Percentiles rank a stretch among this genome's conserved stretches.
phyloP scores from a whole-genome alignment of 2,888 invertebrate genomes.

The Drosophila emarginata region DNA sequence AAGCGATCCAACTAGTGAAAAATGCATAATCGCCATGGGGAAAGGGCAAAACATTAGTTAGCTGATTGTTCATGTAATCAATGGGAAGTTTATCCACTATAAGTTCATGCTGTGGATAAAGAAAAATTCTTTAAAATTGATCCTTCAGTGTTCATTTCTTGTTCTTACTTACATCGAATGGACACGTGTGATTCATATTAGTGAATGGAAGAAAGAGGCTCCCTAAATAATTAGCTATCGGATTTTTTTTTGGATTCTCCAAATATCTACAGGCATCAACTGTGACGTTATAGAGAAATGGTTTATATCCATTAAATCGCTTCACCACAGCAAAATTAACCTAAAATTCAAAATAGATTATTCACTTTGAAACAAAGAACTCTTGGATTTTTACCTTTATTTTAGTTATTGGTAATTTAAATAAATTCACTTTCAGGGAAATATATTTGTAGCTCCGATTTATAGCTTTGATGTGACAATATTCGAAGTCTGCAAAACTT shows the following conservation, averaged over 20 bases:
- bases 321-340: background rate
- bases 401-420: background rate
- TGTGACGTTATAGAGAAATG: constrained; percentile 1
- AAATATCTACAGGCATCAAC: background rate
- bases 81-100: background rate
- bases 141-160: background rate
- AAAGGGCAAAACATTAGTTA: background rate
- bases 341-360: background rate
- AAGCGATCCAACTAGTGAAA: background rate
- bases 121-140: background rate
- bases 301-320: background rate
- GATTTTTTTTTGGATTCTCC: background rate
- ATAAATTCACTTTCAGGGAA: background rate
- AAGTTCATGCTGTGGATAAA: background rate
- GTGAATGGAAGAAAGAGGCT: background rate
- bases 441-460: background rate
- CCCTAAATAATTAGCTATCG: background rate
- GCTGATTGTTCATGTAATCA: background rate
- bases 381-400: no score
- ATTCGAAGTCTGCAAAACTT: background rate
- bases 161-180: background rate
- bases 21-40: background rate
- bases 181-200: background rate
- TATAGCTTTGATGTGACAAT: background rate
- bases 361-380: background rate